A percentile compares a stretch with the other conserved stretches of the same genome.
These are phyloP conservation scores for Neoascia interrupta DNA, from an alignment of 2,888 invertebrate species.

Conservation along the genomic window DNA sequence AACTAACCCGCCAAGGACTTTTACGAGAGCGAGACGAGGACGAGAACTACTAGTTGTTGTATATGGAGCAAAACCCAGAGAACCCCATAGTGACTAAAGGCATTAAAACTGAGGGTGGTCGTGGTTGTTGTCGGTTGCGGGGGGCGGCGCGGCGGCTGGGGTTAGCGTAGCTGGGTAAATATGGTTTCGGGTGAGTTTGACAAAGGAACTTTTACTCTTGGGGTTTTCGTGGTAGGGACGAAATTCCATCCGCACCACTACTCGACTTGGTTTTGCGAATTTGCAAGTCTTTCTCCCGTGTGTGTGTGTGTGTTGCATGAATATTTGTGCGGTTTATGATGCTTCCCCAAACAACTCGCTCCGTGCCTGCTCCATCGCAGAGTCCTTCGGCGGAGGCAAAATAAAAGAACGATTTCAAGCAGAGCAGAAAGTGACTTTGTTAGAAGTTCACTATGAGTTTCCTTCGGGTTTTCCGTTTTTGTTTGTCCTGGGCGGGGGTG, in stretches of 20 bases:
- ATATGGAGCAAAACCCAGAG: no score
- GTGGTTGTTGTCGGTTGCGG: constrained; percentile 26
- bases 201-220: constrained; percentile 70
- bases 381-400: neutral
- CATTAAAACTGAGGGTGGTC: constrained; percentile 51
- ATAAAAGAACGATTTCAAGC: constrained; percentile 7
- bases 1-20: constrained; percentile 69
- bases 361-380: neutral
- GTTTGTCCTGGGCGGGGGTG: constrained; percentile 1
- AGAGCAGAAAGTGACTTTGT: constrained; percentile 57
- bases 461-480: constrained; percentile 40
- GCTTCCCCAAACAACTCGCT: constrained; percentile 24
- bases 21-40: constrained; percentile 33
- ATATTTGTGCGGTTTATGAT: constrained; percentile 62
- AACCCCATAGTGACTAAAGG: constrained; percentile 58
- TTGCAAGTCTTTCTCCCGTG: constrained; percentile 12
- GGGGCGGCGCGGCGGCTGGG: constrained; percentile 5
- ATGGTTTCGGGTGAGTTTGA: constrained; percentile 69
- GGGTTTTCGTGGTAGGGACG: constrained; percentile 60
- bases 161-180: constrained; percentile 61
- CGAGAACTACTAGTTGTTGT: no score
- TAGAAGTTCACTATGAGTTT: constrained; percentile 66
- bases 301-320: constrained; percentile 49
- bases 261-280: constrained; percentile 44
- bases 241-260: constrained; percentile 52